Percentiles rank a stretch among this genome's conserved stretches.
Conservation (phyloP, 2,113 vertebrate species). For the Phasianus colchicus region DNA sequence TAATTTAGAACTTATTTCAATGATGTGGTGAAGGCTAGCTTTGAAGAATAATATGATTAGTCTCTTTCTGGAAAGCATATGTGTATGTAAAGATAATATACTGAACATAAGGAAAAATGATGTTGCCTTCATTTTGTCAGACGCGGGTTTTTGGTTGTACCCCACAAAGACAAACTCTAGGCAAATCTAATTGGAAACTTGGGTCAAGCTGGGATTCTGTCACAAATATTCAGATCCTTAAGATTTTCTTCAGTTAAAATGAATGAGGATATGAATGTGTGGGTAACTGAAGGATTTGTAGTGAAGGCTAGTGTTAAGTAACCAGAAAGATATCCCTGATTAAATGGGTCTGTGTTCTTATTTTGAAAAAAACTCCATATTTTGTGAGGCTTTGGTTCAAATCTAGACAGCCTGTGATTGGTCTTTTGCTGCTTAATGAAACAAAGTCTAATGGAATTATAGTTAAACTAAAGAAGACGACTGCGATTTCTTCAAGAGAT, state of each 20-base stretch:
- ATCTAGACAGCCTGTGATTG: not conserved
- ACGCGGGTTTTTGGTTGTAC: not conserved
- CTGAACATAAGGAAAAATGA: not conserved
- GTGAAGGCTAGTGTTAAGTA: not conserved
- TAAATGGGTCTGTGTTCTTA: not conserved
- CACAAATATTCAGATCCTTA: not conserved
- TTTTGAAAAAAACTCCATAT: not conserved
- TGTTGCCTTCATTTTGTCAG: not conserved
- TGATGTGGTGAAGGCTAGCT: not conserved
- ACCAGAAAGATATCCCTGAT: not conserved
- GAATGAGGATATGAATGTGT: not conserved
- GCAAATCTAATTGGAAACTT: not conserved
- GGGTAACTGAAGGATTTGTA: not conserved
- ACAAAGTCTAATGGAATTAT: not conserved
- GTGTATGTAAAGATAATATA: not conserved
- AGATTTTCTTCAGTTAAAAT: not conserved
- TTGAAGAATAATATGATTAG: not conserved
- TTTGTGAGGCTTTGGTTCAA: not conserved
- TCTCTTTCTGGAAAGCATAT: not conserved
- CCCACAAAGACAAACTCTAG: not conserved
- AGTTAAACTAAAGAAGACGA: not conserved
- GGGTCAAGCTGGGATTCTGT: not conserved
- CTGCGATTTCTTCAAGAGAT: not conserved
- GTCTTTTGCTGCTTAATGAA: not conserved
- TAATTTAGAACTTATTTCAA: slow-evolving; percentile 22